Conservation (phyloP, 2,888 invertebrate genomes). For the Tupiocoris notatus region DNA sequence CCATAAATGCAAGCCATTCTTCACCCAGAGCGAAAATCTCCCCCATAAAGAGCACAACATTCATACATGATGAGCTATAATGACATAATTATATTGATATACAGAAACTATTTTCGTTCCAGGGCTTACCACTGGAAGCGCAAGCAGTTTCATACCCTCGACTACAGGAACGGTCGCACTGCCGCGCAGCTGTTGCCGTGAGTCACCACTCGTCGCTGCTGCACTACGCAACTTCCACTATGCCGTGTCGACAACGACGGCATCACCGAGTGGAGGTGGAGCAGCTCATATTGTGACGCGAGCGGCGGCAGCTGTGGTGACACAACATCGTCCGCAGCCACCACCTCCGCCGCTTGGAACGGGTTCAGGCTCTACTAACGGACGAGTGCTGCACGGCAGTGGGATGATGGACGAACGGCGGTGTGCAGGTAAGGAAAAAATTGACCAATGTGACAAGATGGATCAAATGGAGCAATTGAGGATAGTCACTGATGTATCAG, state of each 20-base stretch:
- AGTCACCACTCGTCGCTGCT: conserved; percentile 51
- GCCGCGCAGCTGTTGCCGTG: conserved; percentile 52
- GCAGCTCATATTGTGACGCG: conserved; percentile 36
- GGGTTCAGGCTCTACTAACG: conserved; percentile 45
- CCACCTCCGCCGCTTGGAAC: conserved; percentile 51
- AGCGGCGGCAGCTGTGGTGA: conserved; percentile 51
- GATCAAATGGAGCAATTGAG: too few relatives aligned
- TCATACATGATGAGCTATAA: too few relatives aligned
- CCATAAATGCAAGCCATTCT: too few relatives aligned
- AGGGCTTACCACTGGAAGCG: background rate
- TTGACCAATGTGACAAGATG: too few relatives aligned
- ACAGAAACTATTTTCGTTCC: too few relatives aligned
- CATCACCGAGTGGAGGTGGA: conserved; percentile 32
- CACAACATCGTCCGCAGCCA: conserved; percentile 51
- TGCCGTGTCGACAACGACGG: conserved; percentile 47
- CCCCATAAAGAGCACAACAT: too few relatives aligned
- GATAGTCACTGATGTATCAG: too few relatives aligned
- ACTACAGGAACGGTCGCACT: conserved; percentile 48
- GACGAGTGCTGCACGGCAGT: conserved; percentile 39
- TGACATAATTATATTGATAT: too few relatives aligned
- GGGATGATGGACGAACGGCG: conserved; percentile 49
- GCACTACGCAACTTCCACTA: conserved; percentile 47
- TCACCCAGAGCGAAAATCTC: too few relatives aligned
- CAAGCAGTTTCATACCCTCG: background rate
- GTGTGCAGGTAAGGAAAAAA: conserved; percentile 55